Conservation (phyloP, 2,113 vertebrate species). For the Melierax canorus region DNA sequence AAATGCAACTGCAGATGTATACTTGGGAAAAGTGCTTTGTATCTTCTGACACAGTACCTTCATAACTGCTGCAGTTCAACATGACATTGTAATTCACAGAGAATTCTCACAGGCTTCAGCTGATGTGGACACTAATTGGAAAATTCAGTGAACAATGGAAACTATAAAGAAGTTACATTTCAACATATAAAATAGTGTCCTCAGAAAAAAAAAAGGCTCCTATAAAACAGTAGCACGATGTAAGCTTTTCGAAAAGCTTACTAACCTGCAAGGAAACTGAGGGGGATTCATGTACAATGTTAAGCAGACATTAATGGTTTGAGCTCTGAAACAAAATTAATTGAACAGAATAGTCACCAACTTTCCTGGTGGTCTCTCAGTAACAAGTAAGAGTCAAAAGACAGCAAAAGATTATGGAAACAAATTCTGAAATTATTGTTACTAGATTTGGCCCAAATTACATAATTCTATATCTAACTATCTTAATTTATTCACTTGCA, state of each 20-base stretch:
- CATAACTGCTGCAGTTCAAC: constrained; percentile 32
- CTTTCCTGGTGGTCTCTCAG: background rate
- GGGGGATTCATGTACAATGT: background rate
- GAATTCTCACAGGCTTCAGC: constrained; percentile 56
- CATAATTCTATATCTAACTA: background rate
- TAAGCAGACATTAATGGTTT: background rate
- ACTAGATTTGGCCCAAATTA: background rate
- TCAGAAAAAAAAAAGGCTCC: background rate
- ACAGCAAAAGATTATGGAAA: background rate
- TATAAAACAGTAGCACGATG: background rate
- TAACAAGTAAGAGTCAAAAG: background rate
- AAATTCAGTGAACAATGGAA: constrained; percentile 63
- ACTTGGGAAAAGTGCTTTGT: background rate
- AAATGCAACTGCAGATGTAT: background rate
- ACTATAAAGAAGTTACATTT: constrained; percentile 54
- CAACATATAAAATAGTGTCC: constrained; percentile 15
- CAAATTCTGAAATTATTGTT: background rate
- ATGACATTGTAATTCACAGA: constrained; percentile 20
- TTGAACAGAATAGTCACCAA: background rate
- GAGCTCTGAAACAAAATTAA: background rate
- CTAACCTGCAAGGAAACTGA: background rate
- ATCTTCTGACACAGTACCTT: constrained; percentile 52
- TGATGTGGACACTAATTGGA: constrained; percentile 65
- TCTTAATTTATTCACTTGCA: background rate
- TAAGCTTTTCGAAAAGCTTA: background rate